phyloP scores from a whole-genome alignment of 2,113 vertebrate species.

The Oreotrochilus melanogaster region DNA sequence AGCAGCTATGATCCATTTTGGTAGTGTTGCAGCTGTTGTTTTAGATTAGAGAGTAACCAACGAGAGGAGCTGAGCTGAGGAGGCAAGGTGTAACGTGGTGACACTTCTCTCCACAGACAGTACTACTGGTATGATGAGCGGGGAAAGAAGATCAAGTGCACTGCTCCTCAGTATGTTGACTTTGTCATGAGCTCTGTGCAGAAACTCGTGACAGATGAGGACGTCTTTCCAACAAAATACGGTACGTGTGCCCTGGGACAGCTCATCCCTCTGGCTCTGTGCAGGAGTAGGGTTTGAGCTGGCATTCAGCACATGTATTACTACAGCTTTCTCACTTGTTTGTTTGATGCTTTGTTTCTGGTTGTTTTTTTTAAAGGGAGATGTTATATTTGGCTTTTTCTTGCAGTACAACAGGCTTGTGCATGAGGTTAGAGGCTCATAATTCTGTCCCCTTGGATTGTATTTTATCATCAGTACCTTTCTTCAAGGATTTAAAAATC shows the following conservation, averaged over 20 bases:
- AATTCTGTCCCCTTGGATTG: neutral
- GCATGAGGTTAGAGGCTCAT: neutral
- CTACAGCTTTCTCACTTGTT: neutral
- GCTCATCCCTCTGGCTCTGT: neutral
- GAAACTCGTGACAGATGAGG: slow-evolving; percentile 98
- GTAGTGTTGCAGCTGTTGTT: neutral
- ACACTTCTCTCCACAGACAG: slow-evolving; percentile 82
- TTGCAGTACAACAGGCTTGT: neutral
- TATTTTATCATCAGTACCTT: neutral
- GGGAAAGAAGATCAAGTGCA: slow-evolving; percentile 99
- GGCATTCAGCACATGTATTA: neutral
- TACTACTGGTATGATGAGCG: slow-evolving; percentile 99
- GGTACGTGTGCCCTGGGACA: slow-evolving; percentile 75
- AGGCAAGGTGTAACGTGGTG: neutral
- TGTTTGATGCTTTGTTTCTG: neutral
- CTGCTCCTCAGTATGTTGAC: slow-evolving; percentile 97
- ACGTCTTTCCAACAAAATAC: slow-evolving; percentile 98
- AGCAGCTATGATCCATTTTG: neutral
- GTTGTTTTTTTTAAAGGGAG: neutral
- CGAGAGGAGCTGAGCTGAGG: neutral
- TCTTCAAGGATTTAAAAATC: neutral
- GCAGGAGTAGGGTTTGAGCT: neutral
- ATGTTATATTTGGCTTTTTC: neutral
- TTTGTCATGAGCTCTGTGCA: slow-evolving; percentile 98
- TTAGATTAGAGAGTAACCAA: neutral